Percentiles rank a stretch among this genome's conserved stretches.
These are phyloP conservation scores for Forbesichthys papilliferus DNA, from an alignment of 2,113 vertebrate species.

Conservation along the genomic window DNA sequence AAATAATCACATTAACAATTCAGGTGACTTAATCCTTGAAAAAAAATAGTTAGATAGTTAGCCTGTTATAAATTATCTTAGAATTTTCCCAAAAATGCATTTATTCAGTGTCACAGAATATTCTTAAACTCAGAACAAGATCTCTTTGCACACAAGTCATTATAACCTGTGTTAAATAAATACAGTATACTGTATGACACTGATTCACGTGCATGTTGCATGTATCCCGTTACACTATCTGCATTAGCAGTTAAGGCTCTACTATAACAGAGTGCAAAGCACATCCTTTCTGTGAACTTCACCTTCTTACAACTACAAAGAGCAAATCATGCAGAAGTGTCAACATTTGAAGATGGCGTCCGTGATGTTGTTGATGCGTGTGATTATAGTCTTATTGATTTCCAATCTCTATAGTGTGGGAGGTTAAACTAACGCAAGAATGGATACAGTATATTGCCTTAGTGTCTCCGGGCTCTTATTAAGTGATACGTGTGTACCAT, in stretches of 20 bases:
- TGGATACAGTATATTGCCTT: neutral
- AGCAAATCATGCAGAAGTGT: conserved; percentile 13
- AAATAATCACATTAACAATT: conserved; percentile 24
- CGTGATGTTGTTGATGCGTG: conserved; percentile 7
- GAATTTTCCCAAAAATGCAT: no score
- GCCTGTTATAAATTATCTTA: no score
- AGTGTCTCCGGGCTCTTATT: conserved; percentile 5
- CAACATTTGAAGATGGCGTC: conserved; percentile 11
- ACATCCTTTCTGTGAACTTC: conserved; percentile 14
- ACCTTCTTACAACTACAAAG: conserved; percentile 10
- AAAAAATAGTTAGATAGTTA: no score
- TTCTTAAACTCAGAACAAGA: neutral
- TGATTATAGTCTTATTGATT: conserved; percentile 49
- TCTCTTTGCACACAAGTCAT: conserved; percentile 43
- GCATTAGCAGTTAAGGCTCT: conserved; percentile 8
- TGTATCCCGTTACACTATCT: conserved; percentile 33
- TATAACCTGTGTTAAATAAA: conserved; percentile 43
- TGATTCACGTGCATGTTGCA: conserved; percentile 24
- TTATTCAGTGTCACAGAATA: no score
- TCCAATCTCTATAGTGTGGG: conserved; percentile 20
- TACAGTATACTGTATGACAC: conserved; percentile 27
- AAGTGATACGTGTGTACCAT: neutral
- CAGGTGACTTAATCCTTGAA: conserved; percentile 24
- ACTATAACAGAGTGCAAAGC: conserved; percentile 15
- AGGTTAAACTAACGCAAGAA: conserved; percentile 18